Evolutionary conservation across 1,140 invertebrate species (phyloP), one percentile per base, ranked within the genome.

Genomic region (Portunus trituberculatus): DNA sequence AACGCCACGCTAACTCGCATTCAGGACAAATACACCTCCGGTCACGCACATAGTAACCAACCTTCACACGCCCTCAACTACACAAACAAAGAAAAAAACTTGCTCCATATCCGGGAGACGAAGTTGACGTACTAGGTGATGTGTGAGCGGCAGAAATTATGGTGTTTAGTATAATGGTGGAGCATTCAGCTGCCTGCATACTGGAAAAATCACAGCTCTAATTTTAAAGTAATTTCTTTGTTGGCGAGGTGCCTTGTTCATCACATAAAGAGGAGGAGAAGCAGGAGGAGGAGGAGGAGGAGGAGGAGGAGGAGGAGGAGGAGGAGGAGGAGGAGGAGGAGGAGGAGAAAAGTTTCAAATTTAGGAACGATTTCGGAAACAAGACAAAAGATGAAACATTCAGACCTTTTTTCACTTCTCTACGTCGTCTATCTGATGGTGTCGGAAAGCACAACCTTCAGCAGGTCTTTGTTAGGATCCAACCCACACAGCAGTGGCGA

Each of bases 181-280:
- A 76, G 67, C 67, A 76, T 59, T 59, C 10, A 76, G 67, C n/a
- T 76, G 67, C 67, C 67, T n/a, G 20, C 67, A 76, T n/a, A 76
- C 67, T n/a, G 20, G 67, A 76, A 10, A 76, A 76, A 76, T 76
- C 67, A 76, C 67, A 76, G 4, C 67, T 76, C 4, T 76, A 76
- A 76, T n/a, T 76, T n/a, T n/a, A 76, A n/a, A 20, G 67, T 76
- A 12, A 76, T 76, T 76, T 76, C 67, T n/a, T 76, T 76, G 67
- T 76, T 76, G 67, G 67, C 67, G 67, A 76, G 67, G 67, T 76
- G 67, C 67, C 67, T 76, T 76, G 67, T 76, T 76, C 67, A 76
- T 76, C 67, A 76, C 20, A n/a, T 76, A 76, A 76, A n/a, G 52
- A 59, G 67, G 67, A 76, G 67, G 25, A n/a, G 67, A 25, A 76